phyloP scores from a whole-genome alignment of 2,113 vertebrate species.

The Pseudorhombus dupliciocellatus region DNA sequence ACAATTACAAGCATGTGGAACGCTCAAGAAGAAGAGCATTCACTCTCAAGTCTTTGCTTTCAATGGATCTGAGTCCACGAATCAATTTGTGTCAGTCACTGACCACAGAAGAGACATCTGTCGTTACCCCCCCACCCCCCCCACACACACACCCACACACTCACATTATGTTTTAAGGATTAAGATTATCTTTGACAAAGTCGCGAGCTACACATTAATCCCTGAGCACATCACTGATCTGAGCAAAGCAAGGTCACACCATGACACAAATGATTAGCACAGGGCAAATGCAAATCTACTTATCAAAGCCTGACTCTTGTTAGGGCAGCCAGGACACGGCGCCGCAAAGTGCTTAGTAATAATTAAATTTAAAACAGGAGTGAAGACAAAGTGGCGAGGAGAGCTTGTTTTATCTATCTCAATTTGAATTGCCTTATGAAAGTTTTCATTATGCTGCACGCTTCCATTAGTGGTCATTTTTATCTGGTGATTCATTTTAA shows the following conservation, averaged over 20 bases:
- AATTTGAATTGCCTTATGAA: too few species aligned
- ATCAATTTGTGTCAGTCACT: constrained; percentile 24
- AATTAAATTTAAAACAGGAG: not conserved
- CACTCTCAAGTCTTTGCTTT: not conserved
- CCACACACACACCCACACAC: too few species aligned
- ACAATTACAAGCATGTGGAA: constrained; percentile 11
- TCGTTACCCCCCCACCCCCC: constrained; percentile 5
- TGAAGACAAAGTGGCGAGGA: too few species aligned
- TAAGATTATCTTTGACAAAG: constrained; percentile 20
- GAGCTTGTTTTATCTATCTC: too few species aligned
- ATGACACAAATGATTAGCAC: constrained; percentile 18
- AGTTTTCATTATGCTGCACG: too few species aligned
- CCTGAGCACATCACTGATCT: constrained; percentile 5
- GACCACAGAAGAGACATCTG: constrained; percentile 4
- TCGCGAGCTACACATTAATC: constrained; percentile 17
- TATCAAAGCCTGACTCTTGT: constrained; percentile 14
- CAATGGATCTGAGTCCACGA: not conserved
- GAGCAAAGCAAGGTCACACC: constrained; percentile 24
- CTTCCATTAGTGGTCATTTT: too few species aligned
- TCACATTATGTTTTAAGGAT: constrained; percentile 12
- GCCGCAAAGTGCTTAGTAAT: not conserved
- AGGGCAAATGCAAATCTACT: constrained; percentile 20
- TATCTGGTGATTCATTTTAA: too few species aligned
- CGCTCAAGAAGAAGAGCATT: not conserved
- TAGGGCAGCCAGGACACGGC: not conserved